These are phyloP conservation scores for Arctia plantaginis DNA, from an alignment of 2,888 invertebrate species.

Conservation along the genomic window DNA sequence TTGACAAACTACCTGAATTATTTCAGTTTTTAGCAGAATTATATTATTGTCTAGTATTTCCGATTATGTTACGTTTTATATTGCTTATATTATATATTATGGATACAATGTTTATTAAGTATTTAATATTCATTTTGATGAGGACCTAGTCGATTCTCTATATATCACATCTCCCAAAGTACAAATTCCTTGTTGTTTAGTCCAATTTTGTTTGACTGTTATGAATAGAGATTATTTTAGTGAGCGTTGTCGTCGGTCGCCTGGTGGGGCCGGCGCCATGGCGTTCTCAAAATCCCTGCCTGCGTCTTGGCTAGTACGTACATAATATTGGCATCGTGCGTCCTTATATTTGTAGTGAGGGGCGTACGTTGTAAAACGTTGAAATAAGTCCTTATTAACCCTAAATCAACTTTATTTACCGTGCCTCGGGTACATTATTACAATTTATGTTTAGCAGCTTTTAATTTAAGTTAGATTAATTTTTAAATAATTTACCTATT, in stretches of 20 bases:
- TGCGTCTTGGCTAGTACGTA: constrained; percentile 45
- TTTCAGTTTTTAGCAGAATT: constrained; percentile 86
- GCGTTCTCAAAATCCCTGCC: constrained; percentile 53
- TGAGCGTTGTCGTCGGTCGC: constrained; percentile 57
- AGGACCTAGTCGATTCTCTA: constrained; percentile 87
- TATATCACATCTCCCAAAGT: constrained; percentile 87
- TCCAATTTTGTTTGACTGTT: constrained; percentile 87
- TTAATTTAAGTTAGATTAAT: constrained; percentile 78
- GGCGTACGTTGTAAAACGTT: constrained; percentile 58
- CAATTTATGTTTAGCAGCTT: constrained; percentile 80
- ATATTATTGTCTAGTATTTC: constrained; percentile 85
- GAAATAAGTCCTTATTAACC: constrained; percentile 66
- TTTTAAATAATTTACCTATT: constrained; percentile 72
- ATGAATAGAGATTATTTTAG: constrained; percentile 85
- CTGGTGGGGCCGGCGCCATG: constrained; percentile 43
- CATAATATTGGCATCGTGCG: constrained; percentile 39
- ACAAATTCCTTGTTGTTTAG: constrained; percentile 88
- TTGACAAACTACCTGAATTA: constrained; percentile 76
- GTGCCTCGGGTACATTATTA: constrained; percentile 64
- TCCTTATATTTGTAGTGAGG: constrained; percentile 36
- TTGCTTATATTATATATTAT: constrained; percentile 86
- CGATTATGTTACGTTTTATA: constrained; percentile 86
- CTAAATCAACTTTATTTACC: constrained; percentile 59
- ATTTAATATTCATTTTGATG: constrained; percentile 86
- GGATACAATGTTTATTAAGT: constrained; percentile 85